Base-by-base conservation (phyloP, 2,888 invertebrate genomes). In the Brassicogethes aeneus region DNA sequence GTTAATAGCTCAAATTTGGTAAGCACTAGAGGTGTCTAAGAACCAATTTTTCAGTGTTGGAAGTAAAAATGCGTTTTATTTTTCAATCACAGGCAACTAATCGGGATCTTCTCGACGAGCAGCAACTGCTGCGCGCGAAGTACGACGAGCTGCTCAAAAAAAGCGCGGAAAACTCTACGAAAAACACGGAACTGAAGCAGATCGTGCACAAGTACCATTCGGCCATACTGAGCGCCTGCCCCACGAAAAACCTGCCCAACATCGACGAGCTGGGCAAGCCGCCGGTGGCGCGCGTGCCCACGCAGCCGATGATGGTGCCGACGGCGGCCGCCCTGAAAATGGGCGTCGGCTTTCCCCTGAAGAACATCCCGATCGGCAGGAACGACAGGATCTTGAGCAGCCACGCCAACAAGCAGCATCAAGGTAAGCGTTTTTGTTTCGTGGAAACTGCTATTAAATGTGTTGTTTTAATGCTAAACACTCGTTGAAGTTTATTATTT, bases 251-350 rank as follows among this genome's bases (percentile, higher is more conserved):
- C 2, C 53, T 77, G 17, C 79, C 79, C 0, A 66, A 76, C 32
- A 64, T 82, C 41, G 78, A 80, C 15, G 74, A 70, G 41, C 68
- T 77, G 41, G 74, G 74, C 1, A 69, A 69, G 33, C 65, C 70
- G 2, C 41, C 51, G 1, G 42, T 46, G 8, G 42, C 45, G 1
- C 39, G 44, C 14, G 61, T 70, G 36, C 70, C 70, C 8, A 69
- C 59, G 7, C 66, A 62, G 39, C 70, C 70, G 0, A 70, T 85
- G 68, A 80, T 82, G 60, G 84, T 85, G 43, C 87, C 87, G 41
- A 86, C 87, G 38, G 85, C 86, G 50, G 86, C 87, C 37, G 85
- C 87, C 42, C 72, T 87, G 51, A 88, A 88, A 76, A 85, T 86
- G 84, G 86, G 87, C 51, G 85, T 87, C 51, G 87, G 86, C 47